Percentiles rank a stretch among this genome's conserved stretches.
Evolutionary conservation across 2,888 invertebrate species (phyloP).

Genomic region (Omphaloscelis lunosa): DNA sequence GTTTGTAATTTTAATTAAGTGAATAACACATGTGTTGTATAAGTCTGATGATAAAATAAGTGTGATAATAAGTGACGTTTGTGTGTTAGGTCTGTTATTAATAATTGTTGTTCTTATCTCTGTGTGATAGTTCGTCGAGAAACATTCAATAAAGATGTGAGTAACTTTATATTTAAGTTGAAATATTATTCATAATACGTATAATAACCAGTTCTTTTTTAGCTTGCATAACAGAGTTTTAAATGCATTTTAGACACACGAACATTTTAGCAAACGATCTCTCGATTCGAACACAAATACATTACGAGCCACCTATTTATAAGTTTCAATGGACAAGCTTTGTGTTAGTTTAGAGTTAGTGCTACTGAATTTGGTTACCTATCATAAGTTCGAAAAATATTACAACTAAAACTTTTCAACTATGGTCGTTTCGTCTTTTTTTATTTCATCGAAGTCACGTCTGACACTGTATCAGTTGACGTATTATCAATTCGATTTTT

Average conservation of each 20-base stretch:
- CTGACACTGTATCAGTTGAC: no score
- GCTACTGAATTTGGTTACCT: no score
- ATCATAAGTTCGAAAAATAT: no score
- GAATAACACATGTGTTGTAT: neutral
- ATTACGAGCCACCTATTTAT: neutral
- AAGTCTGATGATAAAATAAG: neutral
- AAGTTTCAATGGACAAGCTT: neutral
- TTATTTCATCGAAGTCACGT: no score
- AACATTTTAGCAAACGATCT: no score
- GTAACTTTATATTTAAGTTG: neutral
- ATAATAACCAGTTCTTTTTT: neutral
- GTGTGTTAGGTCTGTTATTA: neutral
- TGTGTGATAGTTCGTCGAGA: neutral
- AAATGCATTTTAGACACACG: no score
- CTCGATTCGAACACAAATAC: neutral
- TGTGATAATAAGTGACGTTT: neutral
- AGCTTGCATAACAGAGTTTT: neutral
- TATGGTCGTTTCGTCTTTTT: no score
- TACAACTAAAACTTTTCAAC: no score
- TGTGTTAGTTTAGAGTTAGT: neutral
- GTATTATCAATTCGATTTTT: no score
- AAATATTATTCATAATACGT: neutral
- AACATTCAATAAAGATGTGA: constrained; percentile 23
- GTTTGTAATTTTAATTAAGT: neutral
- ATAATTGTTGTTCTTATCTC: constrained; percentile 22